Conservation (phyloP, 2,797 vertebrate genomes). For the Xiphorhynchus erythropygius region DNA sequence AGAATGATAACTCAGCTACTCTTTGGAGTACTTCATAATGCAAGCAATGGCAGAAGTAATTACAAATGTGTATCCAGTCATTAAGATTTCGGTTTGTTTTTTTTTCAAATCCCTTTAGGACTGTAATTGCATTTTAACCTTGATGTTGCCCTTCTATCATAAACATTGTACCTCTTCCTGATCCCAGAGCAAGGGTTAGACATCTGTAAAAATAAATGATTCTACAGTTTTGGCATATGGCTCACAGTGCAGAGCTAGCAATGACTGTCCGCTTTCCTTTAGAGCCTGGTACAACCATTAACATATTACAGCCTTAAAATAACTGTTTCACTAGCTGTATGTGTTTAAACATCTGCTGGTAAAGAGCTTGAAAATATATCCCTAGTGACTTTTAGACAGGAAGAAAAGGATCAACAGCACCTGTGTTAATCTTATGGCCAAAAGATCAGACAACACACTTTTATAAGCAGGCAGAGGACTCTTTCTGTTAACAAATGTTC, state of each 20-base stretch:
- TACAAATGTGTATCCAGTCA: neutral
- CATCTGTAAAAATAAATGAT: neutral
- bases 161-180: neutral
- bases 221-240: conserved; percentile 16
- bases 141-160: conserved; percentile 5
- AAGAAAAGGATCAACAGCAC: neutral
- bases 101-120: neutral
- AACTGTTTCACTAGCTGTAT: neutral
- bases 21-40: neutral
- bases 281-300: conserved; percentile 14
- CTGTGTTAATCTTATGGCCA: neutral
- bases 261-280: neutral
- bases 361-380: neutral
- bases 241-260: neutral
- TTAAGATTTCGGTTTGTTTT: neutral
- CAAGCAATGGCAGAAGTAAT: neutral
- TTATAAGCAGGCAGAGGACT: neutral
- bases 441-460: neutral
- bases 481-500: neutral
- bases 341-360: neutral
- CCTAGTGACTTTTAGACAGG: neutral
- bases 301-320: neutral
- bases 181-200: neutral
- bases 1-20: neutral
- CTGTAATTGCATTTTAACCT: conserved; percentile 21